Evolutionary conservation across 2,797 vertebrate species (phyloP), one percentile per base, ranked within the genome.

Genomic region (Enteromius radiatus): DNA sequence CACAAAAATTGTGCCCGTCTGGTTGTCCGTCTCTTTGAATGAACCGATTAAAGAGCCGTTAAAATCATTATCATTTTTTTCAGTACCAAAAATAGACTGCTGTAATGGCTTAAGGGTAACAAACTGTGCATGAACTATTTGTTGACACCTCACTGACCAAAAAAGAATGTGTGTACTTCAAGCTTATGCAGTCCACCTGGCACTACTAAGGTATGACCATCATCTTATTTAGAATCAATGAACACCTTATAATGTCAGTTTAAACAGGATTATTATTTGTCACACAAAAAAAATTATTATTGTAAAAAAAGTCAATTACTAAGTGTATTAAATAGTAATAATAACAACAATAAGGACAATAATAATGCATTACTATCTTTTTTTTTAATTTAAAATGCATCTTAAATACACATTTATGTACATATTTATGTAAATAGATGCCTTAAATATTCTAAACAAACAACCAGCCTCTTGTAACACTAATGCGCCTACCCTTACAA

Each of bases 101-200:
- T 74, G 33, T 31, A 15, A 33, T 38, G 14, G 73, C 21, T 17
- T 75, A 41, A 75, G 52, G 14, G 52, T 15, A 1, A 75, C 52
- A 75, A 59, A 36, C 33, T 75, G 71, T 56, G 12, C 59, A 63
- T 38, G 64, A 10, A 38, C 64, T 67, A 19, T 36, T 67, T 23
- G 8, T 59, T 23, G 52, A 59, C 33, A 59, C 7, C 49, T 56
- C 33, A 56, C 21, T 33, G n/a, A 56, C 21, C 71, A 56, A 17
- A 15, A 56, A 56, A 56, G 21, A 56, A 8, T 38, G 31, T 43
- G 31, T 38, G 52, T 45, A 45, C 45, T 77, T 38, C 45, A 14
- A 63, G 15, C 38, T 63, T 47, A n/a, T 75, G 19, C 9, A 45
- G 23, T 76, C 38, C 9, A 28, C 38, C 36, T 21, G 71, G 28